These are phyloP conservation scores for Bombus superbus DNA, from an alignment of 1,140 invertebrate species.

Conservation along the genomic window DNA sequence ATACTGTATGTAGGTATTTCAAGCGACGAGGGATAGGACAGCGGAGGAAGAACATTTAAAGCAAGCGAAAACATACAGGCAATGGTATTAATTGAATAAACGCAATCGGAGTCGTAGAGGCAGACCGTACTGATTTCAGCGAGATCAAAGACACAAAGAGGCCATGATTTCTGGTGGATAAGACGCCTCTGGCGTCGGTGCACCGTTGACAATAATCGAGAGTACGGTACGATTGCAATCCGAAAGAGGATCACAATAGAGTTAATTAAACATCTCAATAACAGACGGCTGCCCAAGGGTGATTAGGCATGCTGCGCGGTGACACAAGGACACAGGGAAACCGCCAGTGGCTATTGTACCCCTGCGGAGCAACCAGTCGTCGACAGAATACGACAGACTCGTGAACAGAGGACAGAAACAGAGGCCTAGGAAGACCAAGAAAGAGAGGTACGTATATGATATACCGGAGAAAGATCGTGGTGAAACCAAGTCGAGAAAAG, in stretches of 20 bases:
- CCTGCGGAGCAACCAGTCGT: slow-evolving; percentile 53
- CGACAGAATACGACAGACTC: slow-evolving; percentile 17
- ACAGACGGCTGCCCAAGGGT: slow-evolving; percentile 77
- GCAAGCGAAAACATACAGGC: not conserved
- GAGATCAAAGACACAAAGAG: slow-evolving; percentile 45
- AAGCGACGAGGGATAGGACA: not conserved
- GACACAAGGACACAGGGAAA: slow-evolving; percentile 66
- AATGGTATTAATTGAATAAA: slow-evolving; percentile 40
- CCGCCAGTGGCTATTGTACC: slow-evolving; percentile 76
- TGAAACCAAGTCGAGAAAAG: slow-evolving; percentile 1
- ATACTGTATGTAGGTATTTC: too few relatives aligned
- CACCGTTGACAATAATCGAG: slow-evolving; percentile 60
- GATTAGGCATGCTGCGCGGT: slow-evolving; percentile 77
- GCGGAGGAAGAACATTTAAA: too few relatives aligned
- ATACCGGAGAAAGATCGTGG: not conserved
- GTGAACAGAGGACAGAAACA: slow-evolving; percentile 11
- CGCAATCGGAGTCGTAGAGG: not conserved
- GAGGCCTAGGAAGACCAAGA: slow-evolving; percentile 13
- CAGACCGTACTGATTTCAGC: not conserved
- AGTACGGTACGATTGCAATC: slow-evolving; percentile 44
- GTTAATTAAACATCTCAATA: slow-evolving; percentile 82
- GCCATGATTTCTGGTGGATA: slow-evolving; percentile 39
- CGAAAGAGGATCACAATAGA: slow-evolving; percentile 76
- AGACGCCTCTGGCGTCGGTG: slow-evolving; percentile 46
- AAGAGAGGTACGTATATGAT: slow-evolving; percentile 17